Conservation (phyloP, 2,797 vertebrate genomes). For the Taeniopygia guttata region DNA sequence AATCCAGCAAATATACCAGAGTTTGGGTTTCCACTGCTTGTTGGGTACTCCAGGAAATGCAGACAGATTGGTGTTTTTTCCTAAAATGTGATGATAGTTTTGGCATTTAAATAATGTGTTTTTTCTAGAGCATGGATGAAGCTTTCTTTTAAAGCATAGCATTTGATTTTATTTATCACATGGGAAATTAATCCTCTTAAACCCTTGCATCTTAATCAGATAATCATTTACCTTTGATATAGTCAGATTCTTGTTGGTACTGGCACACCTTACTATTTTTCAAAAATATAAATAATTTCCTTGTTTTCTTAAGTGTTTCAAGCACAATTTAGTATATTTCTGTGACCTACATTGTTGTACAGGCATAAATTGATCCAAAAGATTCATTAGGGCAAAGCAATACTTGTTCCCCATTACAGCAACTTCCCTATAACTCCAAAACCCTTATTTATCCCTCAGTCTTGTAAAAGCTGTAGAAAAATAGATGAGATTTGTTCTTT, state of each 20-base stretch:
- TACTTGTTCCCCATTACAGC: not conserved
- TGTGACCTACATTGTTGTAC: not conserved
- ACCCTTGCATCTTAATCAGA: not conserved
- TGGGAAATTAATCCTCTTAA: not conserved
- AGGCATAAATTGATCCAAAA: not conserved
- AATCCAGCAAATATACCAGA: not conserved
- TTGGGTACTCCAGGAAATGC: not conserved
- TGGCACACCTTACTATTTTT: not conserved
- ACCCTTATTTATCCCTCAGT: not conserved
- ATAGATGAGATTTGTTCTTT: not conserved
- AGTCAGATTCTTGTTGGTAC: not conserved
- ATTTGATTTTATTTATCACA: not conserved
- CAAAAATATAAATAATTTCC: not conserved
- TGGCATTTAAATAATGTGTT: not conserved
- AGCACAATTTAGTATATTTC: not conserved
- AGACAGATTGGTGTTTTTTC: not conserved
- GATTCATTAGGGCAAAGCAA: not conserved
- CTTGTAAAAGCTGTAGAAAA: not conserved
- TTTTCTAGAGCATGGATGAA: not conserved
- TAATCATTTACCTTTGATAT: not conserved
- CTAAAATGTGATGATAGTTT: not conserved
- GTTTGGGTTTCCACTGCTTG: not conserved
- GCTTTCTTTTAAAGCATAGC: not conserved
- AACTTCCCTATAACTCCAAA: not conserved
- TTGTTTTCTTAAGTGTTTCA: not conserved